These are phyloP conservation scores for Sebastes taczanowskii DNA, from an alignment of 2,797 vertebrate species.

Conservation along the genomic window DNA sequence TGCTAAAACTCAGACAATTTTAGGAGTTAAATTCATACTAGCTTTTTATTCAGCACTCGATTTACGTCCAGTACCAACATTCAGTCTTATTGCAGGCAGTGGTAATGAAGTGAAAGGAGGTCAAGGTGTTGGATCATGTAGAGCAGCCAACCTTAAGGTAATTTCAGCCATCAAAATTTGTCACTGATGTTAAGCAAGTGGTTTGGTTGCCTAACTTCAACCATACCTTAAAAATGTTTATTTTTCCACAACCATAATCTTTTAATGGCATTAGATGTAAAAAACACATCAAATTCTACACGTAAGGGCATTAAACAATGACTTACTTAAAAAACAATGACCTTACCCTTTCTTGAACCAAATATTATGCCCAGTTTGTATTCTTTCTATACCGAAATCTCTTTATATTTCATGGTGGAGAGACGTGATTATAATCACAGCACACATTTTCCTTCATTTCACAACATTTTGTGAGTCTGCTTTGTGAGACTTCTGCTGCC, in stretches of 20 bases:
- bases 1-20: neutral
- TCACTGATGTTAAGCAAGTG: too few species aligned
- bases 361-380: neutral
- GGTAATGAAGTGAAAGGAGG: neutral
- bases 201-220: too few species aligned
- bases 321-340: neutral
- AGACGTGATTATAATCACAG: neutral
- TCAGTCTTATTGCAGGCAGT: neutral
- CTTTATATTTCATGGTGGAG: too few species aligned
- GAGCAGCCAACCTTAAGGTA: neutral
- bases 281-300: neutral
- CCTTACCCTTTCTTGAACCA: neutral
- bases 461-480: neutral
- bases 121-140: neutral
- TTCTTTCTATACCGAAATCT: neutral
- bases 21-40: neutral
- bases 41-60: neutral
- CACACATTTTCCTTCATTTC: neutral
- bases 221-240: too few species aligned
- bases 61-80: neutral
- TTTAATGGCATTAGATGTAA: neutral
- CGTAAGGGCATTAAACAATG: neutral
- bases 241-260: neutral
- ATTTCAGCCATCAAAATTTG: neutral
- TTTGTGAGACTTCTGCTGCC: neutral